Evolutionary conservation across 92 coral and sea anemone genomes (phyloP).

Genomic region (Paramuricea clavata): DNA sequence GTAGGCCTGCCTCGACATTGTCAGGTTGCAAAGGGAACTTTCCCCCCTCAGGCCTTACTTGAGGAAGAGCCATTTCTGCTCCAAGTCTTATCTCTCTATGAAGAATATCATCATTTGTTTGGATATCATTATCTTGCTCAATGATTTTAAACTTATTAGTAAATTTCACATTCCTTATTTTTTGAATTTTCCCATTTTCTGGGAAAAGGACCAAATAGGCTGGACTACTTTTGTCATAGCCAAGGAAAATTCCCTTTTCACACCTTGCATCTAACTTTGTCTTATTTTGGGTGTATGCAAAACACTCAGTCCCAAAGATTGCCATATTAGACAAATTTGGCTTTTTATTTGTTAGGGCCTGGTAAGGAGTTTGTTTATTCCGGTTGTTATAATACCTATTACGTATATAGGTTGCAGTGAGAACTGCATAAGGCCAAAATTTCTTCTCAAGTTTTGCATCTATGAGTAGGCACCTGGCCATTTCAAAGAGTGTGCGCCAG

Average conservation of each 20-base stretch:
- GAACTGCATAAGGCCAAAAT: slow-evolving; percentile 2
- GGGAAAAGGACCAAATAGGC: slow-evolving; percentile 65
- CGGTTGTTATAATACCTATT: slow-evolving; percentile 7
- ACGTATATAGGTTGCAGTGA: not conserved
- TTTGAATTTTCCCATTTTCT: slow-evolving; percentile 45
- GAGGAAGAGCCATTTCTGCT: not conserved
- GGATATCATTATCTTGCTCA: not conserved
- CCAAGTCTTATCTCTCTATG: not conserved
- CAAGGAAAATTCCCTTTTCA: slow-evolving; percentile 42
- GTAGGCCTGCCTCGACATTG: slow-evolving; percentile 42
- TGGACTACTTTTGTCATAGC: slow-evolving; percentile 66
- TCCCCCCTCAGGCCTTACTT: not conserved
- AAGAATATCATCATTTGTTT: not conserved
- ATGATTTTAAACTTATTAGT: slow-evolving; percentile 48
- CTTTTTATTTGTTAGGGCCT: slow-evolving; percentile 57
- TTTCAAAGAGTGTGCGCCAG: slow-evolving; percentile 29
- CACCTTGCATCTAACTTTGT: slow-evolving; percentile 39
- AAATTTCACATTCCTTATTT: slow-evolving; percentile 53
- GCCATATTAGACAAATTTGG: slow-evolving; percentile 66
- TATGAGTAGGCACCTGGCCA: slow-evolving; percentile 29
- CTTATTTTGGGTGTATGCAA: slow-evolving; percentile 40
- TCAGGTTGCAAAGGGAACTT: not conserved
- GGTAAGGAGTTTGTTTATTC: slow-evolving; percentile 25
- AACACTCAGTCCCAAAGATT: slow-evolving; percentile 66
- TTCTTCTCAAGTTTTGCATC: not conserved